phyloP scores from a whole-genome alignment of 2,113 vertebrate genomes.

The Cinclus cinclus region DNA sequence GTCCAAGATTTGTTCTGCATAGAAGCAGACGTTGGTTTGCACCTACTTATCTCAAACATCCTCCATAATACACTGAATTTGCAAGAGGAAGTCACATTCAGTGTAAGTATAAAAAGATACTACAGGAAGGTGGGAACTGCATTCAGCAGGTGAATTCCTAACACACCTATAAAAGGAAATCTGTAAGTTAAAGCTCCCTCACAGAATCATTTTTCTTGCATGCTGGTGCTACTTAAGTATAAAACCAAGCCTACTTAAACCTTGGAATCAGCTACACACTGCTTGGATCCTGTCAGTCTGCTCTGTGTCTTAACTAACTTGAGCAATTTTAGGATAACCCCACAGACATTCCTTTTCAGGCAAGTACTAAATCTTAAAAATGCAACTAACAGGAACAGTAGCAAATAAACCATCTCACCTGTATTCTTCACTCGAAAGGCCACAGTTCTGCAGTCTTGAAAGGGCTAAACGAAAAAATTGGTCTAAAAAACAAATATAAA shows the following conservation, averaged over 20 bases:
- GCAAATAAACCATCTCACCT: constrained; percentile 66
- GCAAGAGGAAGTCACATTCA: neutral
- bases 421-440: constrained; percentile 52
- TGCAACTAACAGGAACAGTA: neutral
- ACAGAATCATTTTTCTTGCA: neutral
- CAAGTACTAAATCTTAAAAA: neutral
- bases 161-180: neutral
- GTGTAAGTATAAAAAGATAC: neutral
- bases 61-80: neutral
- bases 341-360: neutral
- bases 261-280: neutral
- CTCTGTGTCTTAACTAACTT: neutral
- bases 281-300: neutral
- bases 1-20: fast-evolving
- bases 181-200: neutral
- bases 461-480: constrained; percentile 69
- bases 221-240: neutral
- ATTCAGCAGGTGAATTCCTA: neutral
- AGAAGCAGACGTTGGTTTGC: neutral
- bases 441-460: constrained; percentile 73
- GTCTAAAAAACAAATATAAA: constrained; percentile 64
- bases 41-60: neutral
- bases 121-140: neutral
- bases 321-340: neutral
- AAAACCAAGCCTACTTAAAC: neutral